Percentiles rank a stretch among this genome's conserved stretches.
Conservation (phyloP, 2,888 invertebrate species). For the Lasioglossum lativentre region DNA sequence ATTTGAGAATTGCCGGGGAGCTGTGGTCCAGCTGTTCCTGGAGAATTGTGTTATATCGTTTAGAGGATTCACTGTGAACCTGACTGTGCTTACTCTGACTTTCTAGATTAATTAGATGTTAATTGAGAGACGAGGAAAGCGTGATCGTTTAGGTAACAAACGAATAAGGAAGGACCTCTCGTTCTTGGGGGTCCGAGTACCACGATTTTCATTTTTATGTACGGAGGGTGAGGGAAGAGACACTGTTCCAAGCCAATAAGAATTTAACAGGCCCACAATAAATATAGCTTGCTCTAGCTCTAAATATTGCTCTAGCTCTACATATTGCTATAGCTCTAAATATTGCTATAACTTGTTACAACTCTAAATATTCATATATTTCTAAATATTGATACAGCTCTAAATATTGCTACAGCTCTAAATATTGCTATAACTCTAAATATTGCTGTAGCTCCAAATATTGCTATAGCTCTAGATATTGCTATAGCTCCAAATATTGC, state of each 20-base stretch:
- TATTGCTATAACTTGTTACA: no score
- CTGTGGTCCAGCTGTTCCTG: no score
- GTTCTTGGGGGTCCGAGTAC: slow-evolving; percentile 38
- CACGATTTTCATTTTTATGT: not conserved
- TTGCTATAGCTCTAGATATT: no score
- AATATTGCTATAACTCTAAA: no score
- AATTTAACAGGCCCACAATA: not conserved
- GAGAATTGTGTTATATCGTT: not conserved
- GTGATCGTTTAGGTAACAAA: slow-evolving; percentile 27
- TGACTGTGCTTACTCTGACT: slow-evolving; percentile 59
- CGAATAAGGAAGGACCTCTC: slow-evolving; percentile 43
- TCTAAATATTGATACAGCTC: no score
- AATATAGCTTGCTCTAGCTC: not conserved
- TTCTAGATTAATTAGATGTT: slow-evolving; percentile 50
- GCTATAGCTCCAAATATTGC: no score
- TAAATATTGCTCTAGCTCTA: no score
- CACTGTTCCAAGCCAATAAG: slow-evolving; percentile 4
- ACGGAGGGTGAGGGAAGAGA: not conserved
- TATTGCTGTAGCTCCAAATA: no score
- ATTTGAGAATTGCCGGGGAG: no score
- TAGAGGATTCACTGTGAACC: slow-evolving; percentile 13
- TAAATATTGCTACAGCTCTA: no score
- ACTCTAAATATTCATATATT: no score
- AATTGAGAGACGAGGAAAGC: slow-evolving; percentile 21
- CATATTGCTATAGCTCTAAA: no score